Percentiles rank a stretch among this genome's conserved stretches.
phyloP scores from a whole-genome alignment of 2,113 vertebrate genomes.

The Sylvietta virens region DNA sequence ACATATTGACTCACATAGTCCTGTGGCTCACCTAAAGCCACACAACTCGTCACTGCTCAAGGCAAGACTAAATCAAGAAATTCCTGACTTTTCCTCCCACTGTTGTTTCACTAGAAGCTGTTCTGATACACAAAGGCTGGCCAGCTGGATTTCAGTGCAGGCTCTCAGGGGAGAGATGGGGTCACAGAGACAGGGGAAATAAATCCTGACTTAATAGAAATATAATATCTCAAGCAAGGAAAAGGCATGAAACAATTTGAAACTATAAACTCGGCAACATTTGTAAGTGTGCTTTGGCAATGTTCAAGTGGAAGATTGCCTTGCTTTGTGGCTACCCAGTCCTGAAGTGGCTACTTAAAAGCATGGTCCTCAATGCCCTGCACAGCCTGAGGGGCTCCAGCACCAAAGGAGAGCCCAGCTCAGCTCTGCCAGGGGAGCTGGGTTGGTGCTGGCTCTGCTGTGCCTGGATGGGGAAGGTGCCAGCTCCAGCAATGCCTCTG shows the following conservation, averaged over 20 bases:
- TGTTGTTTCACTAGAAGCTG: not conserved
- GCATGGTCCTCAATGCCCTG: not conserved
- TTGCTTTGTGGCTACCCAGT: not conserved
- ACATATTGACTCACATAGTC: not conserved
- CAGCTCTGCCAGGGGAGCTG: not conserved
- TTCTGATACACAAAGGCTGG: not conserved
- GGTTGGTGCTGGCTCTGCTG: not conserved
- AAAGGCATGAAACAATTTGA: not conserved
- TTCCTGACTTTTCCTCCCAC: not conserved
- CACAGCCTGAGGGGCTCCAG: not conserved
- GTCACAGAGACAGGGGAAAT: not conserved
- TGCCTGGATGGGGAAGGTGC: not conserved
- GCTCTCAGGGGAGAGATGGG: slow-evolving; percentile 1
- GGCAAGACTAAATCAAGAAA: not conserved
- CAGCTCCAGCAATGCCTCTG: not conserved
- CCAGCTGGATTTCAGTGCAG: not conserved
- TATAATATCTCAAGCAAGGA: not conserved
- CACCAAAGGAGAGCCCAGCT: not conserved
- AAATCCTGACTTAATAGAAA: not conserved
- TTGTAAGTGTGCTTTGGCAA: not conserved
- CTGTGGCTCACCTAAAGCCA: slow-evolving; percentile 2
- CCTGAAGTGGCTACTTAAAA: not conserved
- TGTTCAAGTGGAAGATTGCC: not conserved
- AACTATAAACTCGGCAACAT: not conserved
- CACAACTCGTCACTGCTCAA: not conserved